Percentiles rank a stretch among this genome's conserved stretches.
Evolutionary conservation across 2,888 invertebrate genomes (phyloP).

Genomic region (Drepana falcataria): DNA sequence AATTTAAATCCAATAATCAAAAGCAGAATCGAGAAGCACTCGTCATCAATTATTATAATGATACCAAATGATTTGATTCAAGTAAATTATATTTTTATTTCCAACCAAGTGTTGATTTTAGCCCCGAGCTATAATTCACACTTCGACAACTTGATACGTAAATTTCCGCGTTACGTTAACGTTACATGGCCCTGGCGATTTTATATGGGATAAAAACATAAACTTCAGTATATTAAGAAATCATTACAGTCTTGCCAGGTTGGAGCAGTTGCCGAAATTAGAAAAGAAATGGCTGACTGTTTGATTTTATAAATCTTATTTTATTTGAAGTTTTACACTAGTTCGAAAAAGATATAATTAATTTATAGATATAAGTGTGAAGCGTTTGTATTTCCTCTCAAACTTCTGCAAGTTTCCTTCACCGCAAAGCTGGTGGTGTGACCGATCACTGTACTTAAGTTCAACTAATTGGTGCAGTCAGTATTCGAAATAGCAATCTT

Average conservation of each 20-base stretch:
- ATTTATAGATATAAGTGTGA: too few species aligned
- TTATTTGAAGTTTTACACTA: too few species aligned
- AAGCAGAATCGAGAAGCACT: slow-evolving; percentile 18
- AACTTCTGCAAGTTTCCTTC: too few species aligned
- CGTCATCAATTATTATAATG: slow-evolving; percentile 46
- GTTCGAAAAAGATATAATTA: too few species aligned
- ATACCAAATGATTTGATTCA: slow-evolving; percentile 28
- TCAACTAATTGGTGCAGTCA: too few species aligned
- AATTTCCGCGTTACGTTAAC: slow-evolving; percentile 13
- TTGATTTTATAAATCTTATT: background rate
- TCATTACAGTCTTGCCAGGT: slow-evolving; percentile 4
- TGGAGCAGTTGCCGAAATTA: slow-evolving; percentile 17
- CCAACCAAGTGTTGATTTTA: slow-evolving; percentile 49
- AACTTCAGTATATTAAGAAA: slow-evolving; percentile 1
- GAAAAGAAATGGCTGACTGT: background rate
- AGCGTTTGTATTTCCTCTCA: too few species aligned
- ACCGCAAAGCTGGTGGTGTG: too few species aligned
- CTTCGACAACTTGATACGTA: slow-evolving; percentile 15
- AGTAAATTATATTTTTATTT: slow-evolving; percentile 27
- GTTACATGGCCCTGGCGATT: slow-evolving; percentile 7
- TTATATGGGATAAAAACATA: background rate
- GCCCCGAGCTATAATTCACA: slow-evolving; percentile 45
- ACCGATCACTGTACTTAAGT: too few species aligned
- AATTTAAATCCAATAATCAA: slow-evolving; percentile 5
- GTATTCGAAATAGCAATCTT: too few species aligned